Base-by-base conservation (phyloP, 2,797 vertebrate genomes). In the Crenuchus spilurus region DNA sequence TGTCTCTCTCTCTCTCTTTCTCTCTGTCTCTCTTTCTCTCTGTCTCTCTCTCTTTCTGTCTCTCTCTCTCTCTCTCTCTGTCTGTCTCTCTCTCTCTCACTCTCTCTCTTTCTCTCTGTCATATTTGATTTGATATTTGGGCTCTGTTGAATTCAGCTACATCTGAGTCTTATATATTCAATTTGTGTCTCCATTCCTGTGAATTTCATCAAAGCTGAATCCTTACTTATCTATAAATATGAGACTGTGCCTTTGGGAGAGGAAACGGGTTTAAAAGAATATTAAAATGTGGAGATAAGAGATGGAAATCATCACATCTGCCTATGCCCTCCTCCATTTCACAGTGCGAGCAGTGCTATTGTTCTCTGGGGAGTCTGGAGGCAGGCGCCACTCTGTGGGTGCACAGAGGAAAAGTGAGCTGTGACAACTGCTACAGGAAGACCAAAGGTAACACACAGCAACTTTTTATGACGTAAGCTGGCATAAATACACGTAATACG, bases 331-430 rank as follows among this genome's bases (percentile, higher is more conserved):
- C 62, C n/a, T 55, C 7, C 14, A 33, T 24, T 31, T 52, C 10
- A 35, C 52, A 78, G 78, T 80, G 78, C 68, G 33, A 67, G 3
- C 22, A 18, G 26, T 80, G 81, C 35, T 55, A 30, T 26, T 10
- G 42, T 39, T 44, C 54, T 55, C 74, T 79, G 13, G 70, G 79
- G 2, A 48, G 49, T 46, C 74, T 81, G 68, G 63, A 58, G 14
- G 79, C 73, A 1, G 79, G 73, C 0, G 61, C 61, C 57, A 55
- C 16, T 62, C 66, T 78, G 14, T 80, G 78, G 81, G 78, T 80
- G 52, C 28, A 64, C 22, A 73, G 33, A 30, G 70, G 55, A 22
- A 51, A 22, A 18, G 42, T 83, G 8, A 75, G 55, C 30, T 80
- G 78, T 31, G 39, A 5, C 4, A 58, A 30, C 70, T 78, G 78